Evolutionary conservation across 2,888 invertebrate genomes (phyloP).

Genomic region (Agriopis aurantiaria): DNA sequence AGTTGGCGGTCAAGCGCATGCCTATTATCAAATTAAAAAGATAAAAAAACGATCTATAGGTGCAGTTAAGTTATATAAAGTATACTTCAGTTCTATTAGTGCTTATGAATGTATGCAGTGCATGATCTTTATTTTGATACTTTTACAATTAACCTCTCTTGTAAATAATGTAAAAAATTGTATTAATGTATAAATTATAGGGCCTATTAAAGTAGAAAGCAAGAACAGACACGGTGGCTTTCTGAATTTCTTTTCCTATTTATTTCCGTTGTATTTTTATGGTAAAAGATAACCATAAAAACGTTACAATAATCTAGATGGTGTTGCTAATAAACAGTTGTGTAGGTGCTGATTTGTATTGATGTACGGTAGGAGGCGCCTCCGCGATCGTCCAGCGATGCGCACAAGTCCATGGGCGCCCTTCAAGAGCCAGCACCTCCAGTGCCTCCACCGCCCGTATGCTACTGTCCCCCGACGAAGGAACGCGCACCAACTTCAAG

Average conservation of each 20-base stretch:
- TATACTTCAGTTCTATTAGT: not conserved
- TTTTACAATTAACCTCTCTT: not conserved
- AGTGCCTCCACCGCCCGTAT: conserved; percentile 75
- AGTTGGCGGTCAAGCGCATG: too few relatives aligned
- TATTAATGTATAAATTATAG: not conserved
- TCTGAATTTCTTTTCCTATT: too few relatives aligned
- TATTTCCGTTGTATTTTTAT: too few relatives aligned
- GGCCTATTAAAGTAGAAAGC: too few relatives aligned
- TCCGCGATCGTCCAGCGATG: conserved; percentile 44
- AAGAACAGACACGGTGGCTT: too few relatives aligned
- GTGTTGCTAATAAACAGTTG: not conserved
- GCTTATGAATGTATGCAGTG: not conserved
- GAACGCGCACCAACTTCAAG: conserved; percentile 48
- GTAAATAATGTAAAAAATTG: not conserved
- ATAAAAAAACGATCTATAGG: not conserved
- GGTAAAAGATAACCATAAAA: too few relatives aligned
- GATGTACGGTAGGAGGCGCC: conserved; percentile 46
- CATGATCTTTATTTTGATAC: not conserved
- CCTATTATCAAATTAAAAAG: too few relatives aligned
- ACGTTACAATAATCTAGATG: too few relatives aligned
- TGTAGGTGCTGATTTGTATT: not conserved
- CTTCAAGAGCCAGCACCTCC: conserved; percentile 71
- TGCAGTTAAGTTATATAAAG: not conserved
- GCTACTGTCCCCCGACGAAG: conserved; percentile 64
- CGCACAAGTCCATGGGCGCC: conserved; percentile 76